Evolutionary conservation across 1,140 invertebrate species (phyloP).

Genomic region (Orchestia grillus): DNA sequence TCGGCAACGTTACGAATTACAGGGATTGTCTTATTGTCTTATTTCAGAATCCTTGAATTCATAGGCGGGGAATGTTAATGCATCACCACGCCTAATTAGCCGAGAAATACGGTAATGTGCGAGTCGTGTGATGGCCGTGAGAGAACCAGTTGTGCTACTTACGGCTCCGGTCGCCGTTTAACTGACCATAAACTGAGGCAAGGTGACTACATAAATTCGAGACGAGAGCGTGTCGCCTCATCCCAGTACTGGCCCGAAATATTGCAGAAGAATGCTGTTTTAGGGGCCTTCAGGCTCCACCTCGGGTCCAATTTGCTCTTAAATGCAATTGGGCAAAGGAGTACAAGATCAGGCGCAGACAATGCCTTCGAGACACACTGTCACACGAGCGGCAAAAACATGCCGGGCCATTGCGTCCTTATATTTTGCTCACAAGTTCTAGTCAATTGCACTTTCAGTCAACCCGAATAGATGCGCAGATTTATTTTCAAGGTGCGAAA

Average conservation of each 20-base stretch:
- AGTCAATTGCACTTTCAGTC: background rate
- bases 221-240: background rate
- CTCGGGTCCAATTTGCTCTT: background rate
- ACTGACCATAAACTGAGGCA: background rate
- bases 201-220: background rate
- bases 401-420: background rate
- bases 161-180: background rate
- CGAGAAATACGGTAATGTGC: no score
- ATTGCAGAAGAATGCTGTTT: background rate
- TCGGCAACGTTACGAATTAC: no score
- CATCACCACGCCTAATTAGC: background rate
- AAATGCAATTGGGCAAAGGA: background rate
- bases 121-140: background rate
- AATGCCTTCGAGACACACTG: background rate
- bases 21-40: no score
- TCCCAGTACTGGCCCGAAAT: background rate
- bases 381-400: background rate
- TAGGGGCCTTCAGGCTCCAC: background rate
- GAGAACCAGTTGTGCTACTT: background rate
- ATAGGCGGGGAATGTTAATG: no score
- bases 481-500: background rate
- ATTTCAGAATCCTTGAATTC: no score
- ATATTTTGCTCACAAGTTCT: background rate
- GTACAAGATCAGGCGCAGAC: background rate
- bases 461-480: background rate